These are phyloP conservation scores for Agriotes lineatus DNA, from an alignment of 2,888 invertebrate species.

Conservation along the genomic window DNA sequence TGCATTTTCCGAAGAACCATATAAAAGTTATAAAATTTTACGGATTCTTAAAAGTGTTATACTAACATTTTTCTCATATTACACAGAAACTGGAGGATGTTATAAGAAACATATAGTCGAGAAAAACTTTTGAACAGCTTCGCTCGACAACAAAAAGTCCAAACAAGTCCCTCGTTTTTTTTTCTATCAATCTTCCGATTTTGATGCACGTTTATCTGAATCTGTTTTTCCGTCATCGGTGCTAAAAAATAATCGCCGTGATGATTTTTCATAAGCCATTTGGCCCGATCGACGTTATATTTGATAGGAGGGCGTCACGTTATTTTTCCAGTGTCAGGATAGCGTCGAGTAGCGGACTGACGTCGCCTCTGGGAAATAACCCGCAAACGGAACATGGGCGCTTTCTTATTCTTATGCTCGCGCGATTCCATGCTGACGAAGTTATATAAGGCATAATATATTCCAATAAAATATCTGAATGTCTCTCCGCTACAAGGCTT, in stretches of 20 bases:
- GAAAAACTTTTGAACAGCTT: no score
- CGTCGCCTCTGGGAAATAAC: slow-evolving; percentile 27
- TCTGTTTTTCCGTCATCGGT: slow-evolving; percentile 5
- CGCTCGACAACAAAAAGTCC: no score
- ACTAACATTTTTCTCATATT: no score
- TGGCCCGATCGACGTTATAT: slow-evolving; percentile 24
- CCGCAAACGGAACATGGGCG: slow-evolving; percentile 14
- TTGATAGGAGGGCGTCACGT: slow-evolving; percentile 21
- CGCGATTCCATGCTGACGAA: slow-evolving; percentile 15
- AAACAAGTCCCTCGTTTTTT: no score
- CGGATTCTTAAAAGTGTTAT: no score
- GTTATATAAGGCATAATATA: slow-evolving; percentile 22
- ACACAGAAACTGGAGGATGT: no score
- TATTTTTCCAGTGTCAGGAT: slow-evolving; percentile 24
- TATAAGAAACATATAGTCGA: no score
- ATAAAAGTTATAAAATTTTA: no score
- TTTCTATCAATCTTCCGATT: background rate
- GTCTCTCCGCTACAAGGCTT: slow-evolving; percentile 8
- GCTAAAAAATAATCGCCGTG: slow-evolving; percentile 20
- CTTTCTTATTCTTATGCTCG: slow-evolving; percentile 21
- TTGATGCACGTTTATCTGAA: background rate
- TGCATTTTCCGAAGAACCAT: no score
- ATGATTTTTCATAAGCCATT: slow-evolving; percentile 28
- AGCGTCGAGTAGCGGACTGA: slow-evolving; percentile 23
- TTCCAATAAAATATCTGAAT: slow-evolving; percentile 23